A percentile compares a stretch with the other conserved stretches of the same genome.
Evolutionary conservation across 2,797 vertebrate species (phyloP).

Genomic region (Girardinus metallicus): DNA sequence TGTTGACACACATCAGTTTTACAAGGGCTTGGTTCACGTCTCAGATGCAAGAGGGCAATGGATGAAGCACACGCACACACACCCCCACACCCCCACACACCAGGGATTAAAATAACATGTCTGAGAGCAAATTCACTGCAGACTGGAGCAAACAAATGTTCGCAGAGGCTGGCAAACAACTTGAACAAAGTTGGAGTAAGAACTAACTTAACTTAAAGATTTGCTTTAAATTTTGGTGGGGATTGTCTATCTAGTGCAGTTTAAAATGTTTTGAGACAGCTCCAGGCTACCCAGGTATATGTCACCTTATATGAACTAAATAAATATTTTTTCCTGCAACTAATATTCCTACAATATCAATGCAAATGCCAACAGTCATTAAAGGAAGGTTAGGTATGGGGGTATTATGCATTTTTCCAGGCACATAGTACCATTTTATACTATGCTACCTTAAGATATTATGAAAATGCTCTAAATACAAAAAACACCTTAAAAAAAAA

Average conservation of each 20-base stretch:
- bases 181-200: constrained; percentile 36
- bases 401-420: not conserved
- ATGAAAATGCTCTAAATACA: not conserved
- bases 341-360: not conserved
- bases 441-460: not conserved
- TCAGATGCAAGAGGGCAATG: constrained; percentile 82
- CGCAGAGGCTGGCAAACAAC: constrained; percentile 36
- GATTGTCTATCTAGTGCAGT: not conserved
- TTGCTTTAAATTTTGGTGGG: not conserved
- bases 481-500: not conserved
- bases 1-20: constrained; percentile 90
- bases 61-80: constrained; percentile 66
- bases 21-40: constrained; percentile 86
- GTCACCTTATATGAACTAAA: not conserved
- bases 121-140: constrained; percentile 45
- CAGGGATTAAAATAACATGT: constrained; percentile 58
- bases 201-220: constrained; percentile 23
- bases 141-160: constrained; percentile 49
- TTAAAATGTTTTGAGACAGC: constrained; percentile 1
- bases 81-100: constrained; percentile 53
- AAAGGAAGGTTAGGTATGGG: not conserved
- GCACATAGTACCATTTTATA: not conserved
- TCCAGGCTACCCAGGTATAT: not conserved
- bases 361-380: not conserved
- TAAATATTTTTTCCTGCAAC: not conserved